Evolutionary conservation across 2,888 invertebrate genomes (phyloP), one percentile per base, ranked within the genome.

Genomic region (Tetranychus piercei): DNA sequence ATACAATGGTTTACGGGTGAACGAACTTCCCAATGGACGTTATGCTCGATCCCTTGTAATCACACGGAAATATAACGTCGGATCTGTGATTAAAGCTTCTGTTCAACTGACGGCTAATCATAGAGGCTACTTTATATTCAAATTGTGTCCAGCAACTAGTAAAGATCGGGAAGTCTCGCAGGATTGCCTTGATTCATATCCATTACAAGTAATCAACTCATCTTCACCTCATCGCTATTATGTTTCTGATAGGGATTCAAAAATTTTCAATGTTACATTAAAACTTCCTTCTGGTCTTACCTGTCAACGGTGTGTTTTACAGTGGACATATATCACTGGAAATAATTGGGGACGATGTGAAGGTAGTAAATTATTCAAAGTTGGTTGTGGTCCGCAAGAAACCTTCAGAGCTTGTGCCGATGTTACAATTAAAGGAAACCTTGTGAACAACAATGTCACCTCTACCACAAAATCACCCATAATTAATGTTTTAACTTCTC

Each of bases 141-240:
- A 75, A 6, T 67, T 79, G 20, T 79, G 79, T 64, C 81, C 82
- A 0, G 78, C 80, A 3, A 8, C 6, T 44, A 80, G 80, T 73
- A 77, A 80, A 45, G 78, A 78, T n/a, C 76, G 74, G 5, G 77
- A 78, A 18, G 80, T 81, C 1, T 80, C 80, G 0, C 81, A 82
- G 76, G 78, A 79, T 1, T 82, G 82, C 74, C 79, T 82, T 72
- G 81, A 82, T 74, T 75, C 79, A 72, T 79, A 81, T 74, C 78
- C 80, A 9, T 77, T 82, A 20, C 15, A 71, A 44, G 44, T 71
- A 15, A n/a, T 44, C 11, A 44, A 44, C 11, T 43, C 43, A 3
- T 78, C 79, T 45, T 78, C 80, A 6, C 74, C 75, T 11, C 64
- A 72, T 15, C 73, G 73, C 20, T 78, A 77, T 55, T 75, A 74